Percentiles rank a stretch among this genome's conserved stretches.
These are phyloP conservation scores for Drosophila seclusa DNA, from an alignment of 2,888 invertebrate genomes.

Conservation along the genomic window DNA sequence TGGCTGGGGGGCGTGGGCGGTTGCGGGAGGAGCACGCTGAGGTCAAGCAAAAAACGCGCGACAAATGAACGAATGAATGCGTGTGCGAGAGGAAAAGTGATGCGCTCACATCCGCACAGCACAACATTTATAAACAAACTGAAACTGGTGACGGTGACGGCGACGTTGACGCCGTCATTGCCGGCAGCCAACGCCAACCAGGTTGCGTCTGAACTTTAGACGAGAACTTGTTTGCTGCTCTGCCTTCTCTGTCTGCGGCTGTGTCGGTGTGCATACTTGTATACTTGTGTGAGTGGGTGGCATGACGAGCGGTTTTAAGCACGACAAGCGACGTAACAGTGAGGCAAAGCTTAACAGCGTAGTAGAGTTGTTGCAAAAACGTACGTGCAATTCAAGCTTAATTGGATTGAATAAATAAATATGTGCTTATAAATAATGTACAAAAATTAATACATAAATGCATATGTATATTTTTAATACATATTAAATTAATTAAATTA, in stretches of 20 bases:
- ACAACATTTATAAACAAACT: conserved; percentile 75
- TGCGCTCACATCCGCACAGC: conserved; percentile 58
- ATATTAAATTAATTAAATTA: background rate
- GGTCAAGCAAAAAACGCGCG: conserved; percentile 46
- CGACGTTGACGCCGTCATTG: conserved; percentile 36
- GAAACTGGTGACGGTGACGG: conserved; percentile 20
- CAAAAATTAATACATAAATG: background rate
- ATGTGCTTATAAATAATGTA: background rate
- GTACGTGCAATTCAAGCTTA: background rate
- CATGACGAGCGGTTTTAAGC: conserved; percentile 13
- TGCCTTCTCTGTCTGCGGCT: background rate
- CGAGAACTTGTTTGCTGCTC: conserved; percentile 57
- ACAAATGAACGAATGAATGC: conserved; percentile 33
- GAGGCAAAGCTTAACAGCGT: conserved; percentile 4
- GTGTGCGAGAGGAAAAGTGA: conserved; percentile 20
- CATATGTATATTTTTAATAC: background rate
- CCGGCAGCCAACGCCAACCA: conserved; percentile 59
- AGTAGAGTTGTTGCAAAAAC: background rate
- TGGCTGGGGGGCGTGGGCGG: conserved; percentile 36
- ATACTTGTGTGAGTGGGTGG: conserved; percentile 57
- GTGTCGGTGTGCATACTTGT: conserved; percentile 4
- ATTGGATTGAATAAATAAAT: background rate
- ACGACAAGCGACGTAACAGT: conserved; percentile 32
- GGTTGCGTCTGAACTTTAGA: conserved; percentile 60
- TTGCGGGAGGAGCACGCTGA: conserved; percentile 11